Percentiles rank a stretch among this genome's conserved stretches.
Evolutionary conservation across 2,888 invertebrate species (phyloP).

Genomic region (Eupithecia tripunctaria): DNA sequence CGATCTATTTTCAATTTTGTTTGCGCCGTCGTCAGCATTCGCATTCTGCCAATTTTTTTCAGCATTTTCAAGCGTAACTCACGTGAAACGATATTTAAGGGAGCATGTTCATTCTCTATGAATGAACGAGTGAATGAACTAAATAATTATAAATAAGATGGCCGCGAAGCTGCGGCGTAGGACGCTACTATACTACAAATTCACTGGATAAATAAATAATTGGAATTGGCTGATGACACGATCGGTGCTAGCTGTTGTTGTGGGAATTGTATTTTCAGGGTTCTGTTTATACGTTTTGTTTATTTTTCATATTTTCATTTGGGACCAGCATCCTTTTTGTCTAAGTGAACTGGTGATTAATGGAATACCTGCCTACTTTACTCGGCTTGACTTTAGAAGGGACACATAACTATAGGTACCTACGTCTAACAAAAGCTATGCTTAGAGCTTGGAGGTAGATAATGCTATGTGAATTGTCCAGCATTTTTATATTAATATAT

Average conservation of each 20-base stretch:
- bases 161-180: conserved; percentile 24
- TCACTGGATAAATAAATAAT: conserved; percentile 30
- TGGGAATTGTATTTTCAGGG: conserved; percentile 24
- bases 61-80: conserved; percentile 52
- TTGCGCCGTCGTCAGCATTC: conserved; percentile 43
- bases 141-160: conserved; percentile 25
- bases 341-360: no score
- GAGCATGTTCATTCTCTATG: conserved; percentile 34
- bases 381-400: background rate
- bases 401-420: background rate
- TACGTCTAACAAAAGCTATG: no score
- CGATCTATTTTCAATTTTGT: conserved; percentile 60
- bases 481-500: no score
- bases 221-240: conserved; percentile 27
- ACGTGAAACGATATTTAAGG: conserved; percentile 23
- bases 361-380: background rate
- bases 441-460: no score
- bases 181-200: conserved; percentile 18
- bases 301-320: no score
- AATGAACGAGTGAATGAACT: conserved; percentile 45
- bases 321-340: no score
- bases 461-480: no score
- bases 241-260: conserved; percentile 25
- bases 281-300: background rate
- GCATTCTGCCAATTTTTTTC: conserved; percentile 61